Evolutionary conservation across 2,888 invertebrate genomes (phyloP).

Genomic region (Dryobotodes eremita): DNA sequence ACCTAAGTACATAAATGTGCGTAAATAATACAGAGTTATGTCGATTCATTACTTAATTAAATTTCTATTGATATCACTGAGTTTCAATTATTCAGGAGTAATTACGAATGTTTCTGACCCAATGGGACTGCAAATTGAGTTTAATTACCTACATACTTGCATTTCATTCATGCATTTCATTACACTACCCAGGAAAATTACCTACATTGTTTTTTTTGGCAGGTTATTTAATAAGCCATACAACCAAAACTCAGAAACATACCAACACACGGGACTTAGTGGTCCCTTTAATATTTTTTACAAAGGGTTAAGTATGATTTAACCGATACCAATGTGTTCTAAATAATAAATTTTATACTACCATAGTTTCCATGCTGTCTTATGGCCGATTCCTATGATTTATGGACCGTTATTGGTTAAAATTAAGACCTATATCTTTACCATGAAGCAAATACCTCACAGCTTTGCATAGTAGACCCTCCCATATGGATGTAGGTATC

Average conservation of each 20-base stretch:
- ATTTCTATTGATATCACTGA: slow-evolving; percentile 12
- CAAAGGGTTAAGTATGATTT: not conserved
- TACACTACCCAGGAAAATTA: not conserved
- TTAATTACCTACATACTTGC: not conserved
- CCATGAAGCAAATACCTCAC: too few relatives aligned
- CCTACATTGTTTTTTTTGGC: not conserved
- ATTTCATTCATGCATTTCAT: not conserved
- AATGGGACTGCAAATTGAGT: not conserved
- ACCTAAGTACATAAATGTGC: not conserved
- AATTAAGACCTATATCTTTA: too few relatives aligned
- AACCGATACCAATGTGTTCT: not conserved
- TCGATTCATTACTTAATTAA: not conserved
- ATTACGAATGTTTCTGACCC: not conserved
- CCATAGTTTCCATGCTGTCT: not conserved
- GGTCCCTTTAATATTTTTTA: not conserved
- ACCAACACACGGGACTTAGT: not conserved
- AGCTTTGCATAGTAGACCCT: too few relatives aligned
- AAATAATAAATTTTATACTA: not conserved
- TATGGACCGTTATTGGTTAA: too few relatives aligned
- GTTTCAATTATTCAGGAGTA: slow-evolving; percentile 8
- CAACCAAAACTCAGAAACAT: not conserved
- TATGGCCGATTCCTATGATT: too few relatives aligned
- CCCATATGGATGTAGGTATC: too few relatives aligned
- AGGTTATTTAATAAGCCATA: not conserved
- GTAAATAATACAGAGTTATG: not conserved